Conservation (phyloP, 2,888 invertebrate genomes). For the Thymelicus lineola region DNA sequence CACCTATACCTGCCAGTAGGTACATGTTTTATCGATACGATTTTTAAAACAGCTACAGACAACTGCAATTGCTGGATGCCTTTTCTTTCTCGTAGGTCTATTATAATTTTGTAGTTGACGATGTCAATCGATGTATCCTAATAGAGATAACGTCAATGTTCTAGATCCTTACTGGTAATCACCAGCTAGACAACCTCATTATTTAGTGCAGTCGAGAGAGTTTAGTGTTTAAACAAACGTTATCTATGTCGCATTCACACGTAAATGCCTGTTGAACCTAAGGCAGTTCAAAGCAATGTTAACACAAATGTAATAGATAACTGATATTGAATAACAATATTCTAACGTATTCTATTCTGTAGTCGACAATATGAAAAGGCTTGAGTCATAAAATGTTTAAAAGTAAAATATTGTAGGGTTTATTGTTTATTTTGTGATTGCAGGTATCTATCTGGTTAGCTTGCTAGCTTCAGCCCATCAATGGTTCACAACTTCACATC, state of each 20-base stretch:
- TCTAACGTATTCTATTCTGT: background rate
- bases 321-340: background rate
- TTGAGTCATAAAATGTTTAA: no score
- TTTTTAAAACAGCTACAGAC: no score
- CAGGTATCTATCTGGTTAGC: no score
- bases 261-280: constrained; percentile 22
- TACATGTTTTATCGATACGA: no score
- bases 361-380: no score
- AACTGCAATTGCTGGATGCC: no score
- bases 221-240: constrained; percentile 43
- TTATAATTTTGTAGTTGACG: constrained; percentile 34
- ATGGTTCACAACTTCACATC: no score
- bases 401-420: no score
- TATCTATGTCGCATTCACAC: constrained; percentile 32
- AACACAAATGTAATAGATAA: constrained; percentile 9
- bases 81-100: constrained; percentile 17
- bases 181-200: constrained; percentile 59
- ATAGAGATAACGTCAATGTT: constrained; percentile 63
- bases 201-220: constrained; percentile 40
- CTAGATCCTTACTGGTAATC: constrained; percentile 70
- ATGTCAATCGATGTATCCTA: constrained; percentile 52
- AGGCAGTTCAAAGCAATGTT: background rate
- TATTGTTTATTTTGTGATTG: no score
- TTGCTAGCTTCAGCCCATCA: no score
- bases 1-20: no score